Base-by-base conservation (phyloP, 2,113 vertebrate genomes). In the Oreochromis niloticus region DNA sequence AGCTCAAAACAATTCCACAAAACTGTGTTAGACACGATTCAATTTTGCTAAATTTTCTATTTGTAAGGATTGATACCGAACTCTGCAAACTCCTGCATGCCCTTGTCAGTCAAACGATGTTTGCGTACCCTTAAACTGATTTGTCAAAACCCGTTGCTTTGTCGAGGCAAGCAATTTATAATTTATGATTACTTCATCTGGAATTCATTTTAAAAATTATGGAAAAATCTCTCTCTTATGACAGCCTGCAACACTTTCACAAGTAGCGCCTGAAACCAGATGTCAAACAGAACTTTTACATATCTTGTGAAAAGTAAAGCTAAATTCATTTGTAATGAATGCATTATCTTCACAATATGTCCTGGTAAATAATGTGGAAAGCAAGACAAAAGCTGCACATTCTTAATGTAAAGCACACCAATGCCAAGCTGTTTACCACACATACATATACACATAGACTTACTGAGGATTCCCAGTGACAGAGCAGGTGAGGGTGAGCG, bases 401-500 rank as follows among this genome's bases (percentile, higher is more conserved):
- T 63, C 14, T 66, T 32, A 68, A 22, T 48, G 50, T 36, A 41
- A 56, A 30, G 6, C 6, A 22, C 9, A 55, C 14, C 14, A 68
- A 50, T 80, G 81, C 1, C 61, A 55, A 43, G 32, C 17, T 80
- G 27, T 9, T 73, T 32, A 50, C 8, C 61, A 55, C 32, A 85
- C 55, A 17, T 11, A 87, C 11, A 83, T 61, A 85, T 87, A 93
- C 80, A 93, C 92, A 13, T 68, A 80, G 36, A 96, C 97, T 97
- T 94, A 98, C 98, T 96, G 96, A 84, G 98, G 98, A 94, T 98
- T 98, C 61, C 97, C 98, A 2, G 95, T 95, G 83, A 98, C 93
- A 0, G 96, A 96, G 92, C 98, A 98, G 22, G 96, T 97, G 83
- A 98, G 96, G 87, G 94, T 96, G 86, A 98, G 95, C 1, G 97